Evolutionary conservation across 2,113 vertebrate genomes (phyloP), one percentile per base, ranked within the genome.

Genomic region (Thunnus maccoyii): DNA sequence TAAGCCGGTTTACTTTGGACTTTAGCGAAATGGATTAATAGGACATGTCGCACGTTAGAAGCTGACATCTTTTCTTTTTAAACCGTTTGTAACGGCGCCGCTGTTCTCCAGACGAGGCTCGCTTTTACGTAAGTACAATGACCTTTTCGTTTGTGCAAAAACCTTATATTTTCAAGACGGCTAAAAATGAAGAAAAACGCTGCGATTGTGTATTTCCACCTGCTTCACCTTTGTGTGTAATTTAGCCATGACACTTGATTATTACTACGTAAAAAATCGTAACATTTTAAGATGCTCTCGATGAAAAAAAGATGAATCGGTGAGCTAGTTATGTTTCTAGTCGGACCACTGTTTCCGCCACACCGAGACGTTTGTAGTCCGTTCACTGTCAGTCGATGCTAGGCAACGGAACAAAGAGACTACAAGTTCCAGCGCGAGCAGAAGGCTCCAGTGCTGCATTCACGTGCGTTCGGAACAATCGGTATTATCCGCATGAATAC

Each of bases 81-180:
- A 12, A 0, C 8, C 17, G 12, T n/a, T 60, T 46, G 13, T 8
- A 17, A 11, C 22, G 17, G 27, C 44, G 1, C 52, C 25, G 65
- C 51, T 17, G 46, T 78, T 50, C 62, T 55, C 55, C 0, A 4
- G 2, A 4, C 41, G 64, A 73, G 27, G 30, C 17, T 79, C 80
- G 25, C 3, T 17, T 76, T 82, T 6, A 74, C 76, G 91, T 92
- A 72, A 87, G 91, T 89, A 74, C 48, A 68, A 30, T 70, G 81
- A 88, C 78, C 91, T 41, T 83, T 83, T 71, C 22, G 3, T 41
- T 41, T 41, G 36, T 8, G 36, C 36, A 9, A 41, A 30, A 41
- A 7, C 6, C 8, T 41, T 9, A 8, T 41, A 41, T 8, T 41
- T 41, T 41, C 36, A 41, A 41, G 36, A 9, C 36, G 7, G 6